Percentiles rank a stretch among this genome's conserved stretches.
Conservation (phyloP, 1,140 invertebrate genomes). For the Charaxes varanes region DNA sequence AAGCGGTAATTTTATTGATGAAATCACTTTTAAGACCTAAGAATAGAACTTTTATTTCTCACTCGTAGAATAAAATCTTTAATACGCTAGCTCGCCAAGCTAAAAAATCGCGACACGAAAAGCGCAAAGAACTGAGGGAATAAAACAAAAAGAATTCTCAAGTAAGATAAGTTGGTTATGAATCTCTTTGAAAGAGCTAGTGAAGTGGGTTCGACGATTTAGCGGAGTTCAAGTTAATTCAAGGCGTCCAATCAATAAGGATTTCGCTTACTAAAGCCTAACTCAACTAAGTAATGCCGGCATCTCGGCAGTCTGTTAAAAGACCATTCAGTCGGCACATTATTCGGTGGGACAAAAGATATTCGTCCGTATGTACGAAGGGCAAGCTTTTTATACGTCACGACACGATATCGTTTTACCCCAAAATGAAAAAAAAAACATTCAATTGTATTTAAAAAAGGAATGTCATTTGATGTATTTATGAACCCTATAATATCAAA, state of each 20-base stretch:
- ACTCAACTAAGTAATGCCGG: conserved; percentile 18
- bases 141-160: conserved; percentile 3
- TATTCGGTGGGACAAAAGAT: conserved; percentile 24
- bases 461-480: too few species aligned
- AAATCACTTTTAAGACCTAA: too few species aligned
- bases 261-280: conserved; percentile 22
- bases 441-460: too few species aligned
- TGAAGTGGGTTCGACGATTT: conserved; percentile 20
- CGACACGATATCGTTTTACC: conserved; percentile 8
- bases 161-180: conserved; percentile 9
- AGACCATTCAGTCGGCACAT: conserved; percentile 20
- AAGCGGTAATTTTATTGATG: too few species aligned
- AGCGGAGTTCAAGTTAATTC: conserved; percentile 13
- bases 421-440: too few species aligned
- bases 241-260: conserved; percentile 19
- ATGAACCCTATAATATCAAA: too few species aligned
- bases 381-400: conserved; percentile 1
- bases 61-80: too few species aligned
- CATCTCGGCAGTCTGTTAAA: conserved; percentile 23
- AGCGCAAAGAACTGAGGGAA: too few species aligned
- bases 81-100: too few species aligned
- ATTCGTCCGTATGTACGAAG: conserved; percentile 16
- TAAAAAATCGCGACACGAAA: too few species aligned
- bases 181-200: conserved; percentile 3
- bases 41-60: too few species aligned